These are phyloP conservation scores for Galagoides demidoff DNA, from an alignment of 2,797 vertebrate genomes.

Conservation along the genomic window DNA sequence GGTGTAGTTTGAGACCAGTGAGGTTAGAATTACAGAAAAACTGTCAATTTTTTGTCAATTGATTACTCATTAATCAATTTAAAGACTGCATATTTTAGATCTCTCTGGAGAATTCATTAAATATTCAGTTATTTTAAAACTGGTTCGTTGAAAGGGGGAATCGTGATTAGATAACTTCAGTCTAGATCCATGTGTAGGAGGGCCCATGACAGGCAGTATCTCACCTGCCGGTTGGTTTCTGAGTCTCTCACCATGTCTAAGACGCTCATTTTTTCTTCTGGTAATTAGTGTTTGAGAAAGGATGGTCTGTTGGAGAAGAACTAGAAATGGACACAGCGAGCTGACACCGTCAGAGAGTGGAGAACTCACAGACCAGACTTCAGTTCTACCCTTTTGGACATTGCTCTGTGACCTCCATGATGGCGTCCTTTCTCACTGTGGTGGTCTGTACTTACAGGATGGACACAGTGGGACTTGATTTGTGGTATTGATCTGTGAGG, in stretches of 20 bases:
- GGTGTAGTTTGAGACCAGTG: constrained; percentile 63
- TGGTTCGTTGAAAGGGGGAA: constrained; percentile 52
- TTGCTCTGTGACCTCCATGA: not conserved
- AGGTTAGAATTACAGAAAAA: constrained; percentile 58
- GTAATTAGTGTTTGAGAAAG: constrained; percentile 40
- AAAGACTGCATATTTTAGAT: constrained; percentile 63
- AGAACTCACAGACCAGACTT: not conserved
- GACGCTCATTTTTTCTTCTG: constrained; percentile 48
- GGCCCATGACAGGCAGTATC: constrained; percentile 77
- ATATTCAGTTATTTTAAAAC: constrained; percentile 77
- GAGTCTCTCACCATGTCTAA: constrained; percentile 76
- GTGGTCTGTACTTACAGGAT: not conserved
- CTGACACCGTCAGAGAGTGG: not conserved
- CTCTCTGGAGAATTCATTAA: constrained; percentile 66
- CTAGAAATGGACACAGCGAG: not conserved
- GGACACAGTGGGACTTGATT: not conserved
- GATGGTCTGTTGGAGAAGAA: not conserved
- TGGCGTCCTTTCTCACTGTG: not conserved
- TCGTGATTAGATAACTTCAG: constrained; percentile 56
- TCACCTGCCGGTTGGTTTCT: constrained; percentile 70
- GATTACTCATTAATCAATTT: constrained; percentile 65
- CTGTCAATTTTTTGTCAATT: constrained; percentile 17
- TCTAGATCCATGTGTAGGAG: constrained; percentile 74
- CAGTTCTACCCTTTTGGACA: not conserved
- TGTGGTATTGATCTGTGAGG: not conserved